Conservation (phyloP, 2,797 vertebrate genomes). For the Linurgus olivaceus region DNA sequence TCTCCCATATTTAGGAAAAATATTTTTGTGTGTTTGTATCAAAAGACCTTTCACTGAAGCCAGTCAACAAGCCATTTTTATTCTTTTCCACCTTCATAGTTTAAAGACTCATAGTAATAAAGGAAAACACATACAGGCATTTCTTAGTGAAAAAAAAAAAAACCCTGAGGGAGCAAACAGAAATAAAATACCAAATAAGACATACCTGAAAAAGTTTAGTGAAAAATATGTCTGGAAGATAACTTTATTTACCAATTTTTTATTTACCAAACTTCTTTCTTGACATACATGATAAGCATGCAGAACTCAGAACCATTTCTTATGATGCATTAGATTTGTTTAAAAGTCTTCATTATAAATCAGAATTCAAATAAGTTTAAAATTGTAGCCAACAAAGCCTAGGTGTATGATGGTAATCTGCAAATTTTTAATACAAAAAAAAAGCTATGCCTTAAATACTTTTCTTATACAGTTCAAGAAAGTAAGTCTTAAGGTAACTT, state of each 20-base stretch:
- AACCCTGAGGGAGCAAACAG: neutral
- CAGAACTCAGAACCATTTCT: neutral
- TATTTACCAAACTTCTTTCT: neutral
- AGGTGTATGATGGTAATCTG: neutral
- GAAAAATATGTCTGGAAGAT: neutral
- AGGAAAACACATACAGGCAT: neutral
- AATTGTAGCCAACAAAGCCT: neutral
- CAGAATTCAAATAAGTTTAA: neutral
- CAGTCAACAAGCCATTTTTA: neutral
- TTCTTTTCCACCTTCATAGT: neutral
- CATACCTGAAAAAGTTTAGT: neutral
- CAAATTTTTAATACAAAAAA: neutral
- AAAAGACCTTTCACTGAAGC: neutral
- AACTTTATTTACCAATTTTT: neutral
- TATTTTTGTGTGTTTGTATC: neutral
- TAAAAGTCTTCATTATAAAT: neutral
- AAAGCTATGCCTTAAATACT: neutral
- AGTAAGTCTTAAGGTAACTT: neutral
- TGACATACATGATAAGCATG: fast-evolving
- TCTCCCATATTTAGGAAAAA: neutral
- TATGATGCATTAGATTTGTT: neutral
- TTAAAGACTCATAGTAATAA: neutral
- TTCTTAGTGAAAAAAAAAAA: neutral
- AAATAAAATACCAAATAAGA: neutral
- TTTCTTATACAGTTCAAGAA: neutral